phyloP scores from a whole-genome alignment of 2,797 vertebrate genomes.

The Poeciliopsis presidionis region DNA sequence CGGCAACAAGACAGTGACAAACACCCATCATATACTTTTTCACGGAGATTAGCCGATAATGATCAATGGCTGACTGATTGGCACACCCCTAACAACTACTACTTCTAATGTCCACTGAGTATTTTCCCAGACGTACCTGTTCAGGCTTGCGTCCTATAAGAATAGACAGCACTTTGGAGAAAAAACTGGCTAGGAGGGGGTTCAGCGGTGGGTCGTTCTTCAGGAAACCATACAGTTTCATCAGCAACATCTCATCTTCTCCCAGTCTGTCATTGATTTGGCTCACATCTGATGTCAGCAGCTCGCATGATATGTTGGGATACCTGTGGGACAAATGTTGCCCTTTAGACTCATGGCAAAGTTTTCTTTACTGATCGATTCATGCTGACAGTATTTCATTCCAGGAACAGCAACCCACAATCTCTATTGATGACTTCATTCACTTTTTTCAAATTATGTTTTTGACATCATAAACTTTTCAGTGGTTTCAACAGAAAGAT shows the following conservation, averaged over 20 bases:
- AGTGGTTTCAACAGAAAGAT: neutral
- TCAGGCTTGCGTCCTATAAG: constrained; percentile 99
- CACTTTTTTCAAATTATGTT: neutral
- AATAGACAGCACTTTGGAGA: constrained; percentile 98
- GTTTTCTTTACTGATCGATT: neutral
- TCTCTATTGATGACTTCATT: neutral
- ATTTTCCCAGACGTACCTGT: constrained; percentile 81
- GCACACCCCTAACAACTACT: no score
- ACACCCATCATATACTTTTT: no score
- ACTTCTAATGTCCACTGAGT: no score
- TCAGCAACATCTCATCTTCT: constrained; percentile 93
- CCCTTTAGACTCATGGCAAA: constrained; percentile 1
- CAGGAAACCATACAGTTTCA: constrained; percentile 94
- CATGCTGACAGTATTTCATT: neutral
- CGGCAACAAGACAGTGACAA: no score
- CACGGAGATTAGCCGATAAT: no score
- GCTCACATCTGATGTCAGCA: constrained; percentile 95
- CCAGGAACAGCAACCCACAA: neutral
- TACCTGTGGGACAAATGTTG: constrained; percentile 79
- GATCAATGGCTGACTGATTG: no score
- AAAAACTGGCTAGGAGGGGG: constrained; percentile 97
- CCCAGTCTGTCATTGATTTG: constrained; percentile 96
- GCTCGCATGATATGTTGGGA: constrained; percentile 98
- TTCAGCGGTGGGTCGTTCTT: constrained; percentile 94
- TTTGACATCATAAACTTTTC: neutral